Evolutionary conservation across 2,113 vertebrate genomes (phyloP).

Genomic region (Grallaria varia): DNA sequence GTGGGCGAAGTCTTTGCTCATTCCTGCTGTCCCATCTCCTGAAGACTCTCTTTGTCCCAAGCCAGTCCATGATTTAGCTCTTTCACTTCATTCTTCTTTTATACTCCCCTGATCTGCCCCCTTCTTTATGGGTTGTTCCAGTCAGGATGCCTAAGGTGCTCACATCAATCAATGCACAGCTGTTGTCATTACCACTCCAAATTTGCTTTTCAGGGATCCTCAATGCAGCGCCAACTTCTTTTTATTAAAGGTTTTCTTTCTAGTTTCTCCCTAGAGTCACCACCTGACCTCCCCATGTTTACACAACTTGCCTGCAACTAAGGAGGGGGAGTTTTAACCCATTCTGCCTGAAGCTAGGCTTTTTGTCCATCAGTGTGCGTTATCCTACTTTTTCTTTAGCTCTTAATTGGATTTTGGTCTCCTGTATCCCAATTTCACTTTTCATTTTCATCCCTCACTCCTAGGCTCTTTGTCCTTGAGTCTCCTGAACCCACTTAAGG

Average conservation of each 20-base stretch:
- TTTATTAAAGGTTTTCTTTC: neutral
- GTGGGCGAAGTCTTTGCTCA: neutral
- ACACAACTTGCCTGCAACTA: neutral
- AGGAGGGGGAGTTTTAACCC: neutral
- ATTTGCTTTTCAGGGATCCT: neutral
- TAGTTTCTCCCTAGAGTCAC: neutral
- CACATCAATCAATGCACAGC: neutral
- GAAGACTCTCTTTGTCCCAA: neutral
- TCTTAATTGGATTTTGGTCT: neutral
- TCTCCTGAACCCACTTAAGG: neutral
- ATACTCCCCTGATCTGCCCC: neutral
- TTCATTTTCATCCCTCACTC: neutral
- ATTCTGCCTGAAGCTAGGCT: neutral
- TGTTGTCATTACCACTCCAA: neutral
- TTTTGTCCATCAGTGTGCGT: rapidly evolving
- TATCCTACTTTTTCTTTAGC: neutral
- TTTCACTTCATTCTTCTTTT: neutral
- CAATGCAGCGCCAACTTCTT: neutral
- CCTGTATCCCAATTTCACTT: neutral
- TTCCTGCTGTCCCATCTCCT: neutral
- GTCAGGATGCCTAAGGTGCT: neutral
- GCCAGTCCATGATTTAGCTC: neutral
- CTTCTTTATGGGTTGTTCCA: neutral
- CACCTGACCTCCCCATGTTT: neutral
- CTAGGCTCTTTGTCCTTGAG: neutral